Conservation (phyloP, 2,113 vertebrate genomes). For the Caranx melampygus region DNA sequence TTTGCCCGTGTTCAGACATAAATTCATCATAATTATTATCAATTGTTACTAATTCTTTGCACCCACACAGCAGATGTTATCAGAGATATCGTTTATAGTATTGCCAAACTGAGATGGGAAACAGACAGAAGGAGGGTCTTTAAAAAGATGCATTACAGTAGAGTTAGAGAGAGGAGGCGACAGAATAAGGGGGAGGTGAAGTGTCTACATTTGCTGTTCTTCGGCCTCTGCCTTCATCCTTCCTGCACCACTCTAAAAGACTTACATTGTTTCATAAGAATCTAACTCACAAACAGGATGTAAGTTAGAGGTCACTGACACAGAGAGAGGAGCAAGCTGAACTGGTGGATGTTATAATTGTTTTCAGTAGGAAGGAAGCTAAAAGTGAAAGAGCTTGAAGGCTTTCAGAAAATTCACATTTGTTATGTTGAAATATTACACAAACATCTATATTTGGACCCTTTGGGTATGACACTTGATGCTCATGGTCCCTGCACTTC, state of each 20-base stretch:
- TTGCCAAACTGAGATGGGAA: neutral
- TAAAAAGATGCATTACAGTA: neutral
- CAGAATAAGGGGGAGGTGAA: neutral
- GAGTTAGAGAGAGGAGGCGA: neutral
- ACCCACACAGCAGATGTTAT: slow-evolving; percentile 1
- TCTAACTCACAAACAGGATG: slow-evolving; percentile 42
- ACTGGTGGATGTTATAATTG: neutral
- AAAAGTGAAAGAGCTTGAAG: too few species aligned
- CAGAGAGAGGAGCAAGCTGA: neutral
- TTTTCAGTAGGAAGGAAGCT: neutral
- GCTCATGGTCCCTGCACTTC: too few species aligned
- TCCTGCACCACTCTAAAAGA: neutral
- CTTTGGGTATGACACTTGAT: too few species aligned
- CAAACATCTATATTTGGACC: too few species aligned
- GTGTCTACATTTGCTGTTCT: neutral
- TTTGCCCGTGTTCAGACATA: neutral
- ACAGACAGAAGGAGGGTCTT: neutral
- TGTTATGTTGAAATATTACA: too few species aligned
- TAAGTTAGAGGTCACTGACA: slow-evolving; percentile 17
- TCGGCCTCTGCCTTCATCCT: neutral
- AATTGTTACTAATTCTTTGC: neutral
- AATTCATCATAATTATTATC: neutral
- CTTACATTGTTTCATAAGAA: neutral
- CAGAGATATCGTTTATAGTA: fast-evolving
- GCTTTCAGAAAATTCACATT: too few species aligned